A percentile compares a stretch with the other conserved stretches of the same genome.
phyloP scores from a whole-genome alignment of 1,140 invertebrate species.

The Chironomus striatipennis region DNA sequence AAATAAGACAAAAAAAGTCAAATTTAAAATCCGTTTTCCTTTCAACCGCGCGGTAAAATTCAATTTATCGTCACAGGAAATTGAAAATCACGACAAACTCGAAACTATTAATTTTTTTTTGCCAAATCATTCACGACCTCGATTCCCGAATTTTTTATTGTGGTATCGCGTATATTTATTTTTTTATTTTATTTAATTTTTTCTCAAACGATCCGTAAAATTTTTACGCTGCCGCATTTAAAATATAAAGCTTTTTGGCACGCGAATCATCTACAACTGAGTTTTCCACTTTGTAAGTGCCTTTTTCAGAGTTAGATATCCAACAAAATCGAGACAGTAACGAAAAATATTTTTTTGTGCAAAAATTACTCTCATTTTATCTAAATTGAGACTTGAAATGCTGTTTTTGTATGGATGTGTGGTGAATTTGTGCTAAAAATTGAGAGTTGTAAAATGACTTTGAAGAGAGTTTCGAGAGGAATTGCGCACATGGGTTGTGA shows the following conservation, averaged over 20 bases:
- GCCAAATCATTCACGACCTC: too few species aligned
- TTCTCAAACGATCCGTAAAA: not conserved
- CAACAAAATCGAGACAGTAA: too few species aligned
- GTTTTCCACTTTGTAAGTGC: not conserved
- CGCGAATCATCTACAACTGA: conserved; percentile 16
- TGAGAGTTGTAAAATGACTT: not conserved
- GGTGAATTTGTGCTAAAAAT: not conserved
- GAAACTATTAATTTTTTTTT: too few species aligned
- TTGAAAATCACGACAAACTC: not conserved
- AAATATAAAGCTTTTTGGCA: conserved; percentile 18
- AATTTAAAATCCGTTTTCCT: not conserved
- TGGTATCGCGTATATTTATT: too few species aligned
- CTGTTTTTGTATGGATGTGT: not conserved
- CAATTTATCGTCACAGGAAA: conserved; percentile 7
- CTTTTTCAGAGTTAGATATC: too few species aligned
- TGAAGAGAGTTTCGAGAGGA: not conserved
- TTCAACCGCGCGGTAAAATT: not conserved
- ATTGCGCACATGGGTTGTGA: not conserved
- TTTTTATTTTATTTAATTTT: not conserved
- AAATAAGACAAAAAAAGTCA: not conserved
- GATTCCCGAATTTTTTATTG: not conserved
- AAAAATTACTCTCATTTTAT: not conserved
- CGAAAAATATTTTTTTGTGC: too few species aligned
- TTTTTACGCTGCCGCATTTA: conserved; percentile 6
- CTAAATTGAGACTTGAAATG: not conserved